These are phyloP conservation scores for Acrocera orbiculus DNA, from an alignment of 2,888 invertebrate genomes.

Conservation along the genomic window DNA sequence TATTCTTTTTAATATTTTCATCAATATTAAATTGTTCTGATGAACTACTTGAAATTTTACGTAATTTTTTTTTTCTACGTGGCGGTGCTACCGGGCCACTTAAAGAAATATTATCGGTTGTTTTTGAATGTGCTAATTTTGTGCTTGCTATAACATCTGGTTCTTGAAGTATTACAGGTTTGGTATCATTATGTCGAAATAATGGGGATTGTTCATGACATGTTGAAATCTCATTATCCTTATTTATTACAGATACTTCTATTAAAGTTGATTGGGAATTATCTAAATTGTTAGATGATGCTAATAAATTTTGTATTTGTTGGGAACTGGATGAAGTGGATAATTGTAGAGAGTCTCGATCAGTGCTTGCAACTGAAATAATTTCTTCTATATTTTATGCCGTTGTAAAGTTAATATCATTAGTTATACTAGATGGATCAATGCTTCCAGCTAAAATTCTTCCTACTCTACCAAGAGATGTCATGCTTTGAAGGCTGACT, in stretches of 20 bases:
- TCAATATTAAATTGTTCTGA: conserved; percentile 29
- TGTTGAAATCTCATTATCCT: too few relatives aligned
- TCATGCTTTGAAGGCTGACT: conserved; percentile 73
- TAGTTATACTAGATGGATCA: conserved; percentile 36
- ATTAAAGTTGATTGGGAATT: conserved; percentile 14
- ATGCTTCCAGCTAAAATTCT: conserved; percentile 55
- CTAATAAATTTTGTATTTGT: conserved; percentile 18
- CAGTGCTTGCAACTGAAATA: conserved; percentile 23
- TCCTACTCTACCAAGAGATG: conserved; percentile 69
- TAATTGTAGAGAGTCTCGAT: conserved; percentile 26
- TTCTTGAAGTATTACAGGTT: conserved; percentile 40
- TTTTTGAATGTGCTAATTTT: conserved; percentile 40
- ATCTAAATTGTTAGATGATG: conserved; percentile 10
- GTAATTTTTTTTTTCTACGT: conserved; percentile 49
- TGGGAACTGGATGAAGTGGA: conserved; percentile 18
- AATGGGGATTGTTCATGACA: too few relatives aligned
- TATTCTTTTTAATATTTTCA: conserved; percentile 22
- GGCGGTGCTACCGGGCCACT: conserved; percentile 57
- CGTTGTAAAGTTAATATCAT: background rate
- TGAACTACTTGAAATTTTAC: conserved; percentile 27
- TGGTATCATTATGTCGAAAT: too few relatives aligned
- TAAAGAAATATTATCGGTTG: conserved; percentile 30
- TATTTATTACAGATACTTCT: too few relatives aligned
- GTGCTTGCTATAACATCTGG: conserved; percentile 90
- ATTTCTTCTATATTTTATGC: conserved; percentile 1